Evolutionary conservation across 2,888 invertebrate genomes (phyloP).

Genomic region (Stictocephala bisonia): DNA sequence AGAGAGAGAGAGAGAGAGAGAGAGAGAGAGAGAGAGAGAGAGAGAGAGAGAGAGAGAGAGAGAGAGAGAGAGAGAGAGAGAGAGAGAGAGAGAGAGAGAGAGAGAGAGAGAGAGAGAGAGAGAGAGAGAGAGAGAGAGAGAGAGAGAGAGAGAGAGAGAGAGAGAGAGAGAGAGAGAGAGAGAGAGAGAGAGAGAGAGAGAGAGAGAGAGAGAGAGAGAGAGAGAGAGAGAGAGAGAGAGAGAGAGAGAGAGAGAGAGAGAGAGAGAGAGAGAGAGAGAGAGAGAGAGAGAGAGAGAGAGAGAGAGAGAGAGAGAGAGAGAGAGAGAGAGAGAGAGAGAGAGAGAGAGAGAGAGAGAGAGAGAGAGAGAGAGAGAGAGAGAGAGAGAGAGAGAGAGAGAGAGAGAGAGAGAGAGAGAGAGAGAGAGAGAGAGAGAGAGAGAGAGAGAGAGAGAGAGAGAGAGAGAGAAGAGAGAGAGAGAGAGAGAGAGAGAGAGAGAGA

Average conservation of each 20-base stretch:
- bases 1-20: no score
- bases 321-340: slow-evolving; percentile 1
- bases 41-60: no score
- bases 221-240: no score
- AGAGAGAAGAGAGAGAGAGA: slow-evolving; percentile 24
- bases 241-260: slow-evolving; percentile 21
- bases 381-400: slow-evolving; percentile 5
- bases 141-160: no score
- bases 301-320: slow-evolving; percentile 16
- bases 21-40: no score
- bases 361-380: slow-evolving; percentile 1
- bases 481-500: slow-evolving; percentile 5
- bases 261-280: slow-evolving; percentile 19
- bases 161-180: no score
- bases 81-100: no score
- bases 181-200: no score
- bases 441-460: slow-evolving; percentile 24
- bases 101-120: no score
- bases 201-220: no score
- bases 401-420: not conserved
- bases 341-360: not conserved
- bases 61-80: no score
- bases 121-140: no score
- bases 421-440: slow-evolving; percentile 24
- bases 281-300: slow-evolving; percentile 16